Base-by-base conservation (phyloP, 2,888 invertebrate genomes). In the Altica lythri region DNA sequence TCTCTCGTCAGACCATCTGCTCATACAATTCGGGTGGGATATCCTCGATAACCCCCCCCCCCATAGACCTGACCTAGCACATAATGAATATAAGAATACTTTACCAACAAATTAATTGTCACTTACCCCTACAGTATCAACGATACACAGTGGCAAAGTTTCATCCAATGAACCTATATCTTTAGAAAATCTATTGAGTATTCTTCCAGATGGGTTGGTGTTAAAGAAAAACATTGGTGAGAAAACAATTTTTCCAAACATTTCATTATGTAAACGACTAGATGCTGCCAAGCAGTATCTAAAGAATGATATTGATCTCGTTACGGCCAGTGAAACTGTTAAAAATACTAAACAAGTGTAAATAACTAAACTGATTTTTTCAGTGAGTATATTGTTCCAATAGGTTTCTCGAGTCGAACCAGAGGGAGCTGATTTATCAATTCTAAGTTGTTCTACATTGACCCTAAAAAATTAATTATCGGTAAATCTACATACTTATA, bases 101-200 rank as follows among this genome's bases (percentile, higher is more conserved):
- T 48, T 14, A 9, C 8, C 6, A 13, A 9, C n/a, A 18, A n/a
- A 9, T 5, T 16, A 37, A 25, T 5, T 18, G 44, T 30, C 13
- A 51, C 44, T 50, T 54, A 66, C 67, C 50, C 64, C 60, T 13
- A 68, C 72, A 5, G 75, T 75, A 72, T 80, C 80, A 50, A 81
- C 34, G 9, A 34, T 34, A 34, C 34, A 34, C 13, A 34, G 2
- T 2, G 80, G 79, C 18, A 81, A 60, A 13, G 75, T 46, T 62
- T 81, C 81, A 65, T 81, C 81, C 4, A 81, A 75, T 0, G 78
- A 72, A 0, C 79, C 85, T 68, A 85, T 80, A 68, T 88, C 87
- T 69, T 86, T 86, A 1, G 86, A 83, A 69, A 88, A 86, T 37
- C 87, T 76, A 73, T 86, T 87, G 30, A 87, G 73, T 49, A 87